These are phyloP conservation scores for Cenopis cana DNA, from an alignment of 2,888 invertebrate genomes.

Conservation along the genomic window DNA sequence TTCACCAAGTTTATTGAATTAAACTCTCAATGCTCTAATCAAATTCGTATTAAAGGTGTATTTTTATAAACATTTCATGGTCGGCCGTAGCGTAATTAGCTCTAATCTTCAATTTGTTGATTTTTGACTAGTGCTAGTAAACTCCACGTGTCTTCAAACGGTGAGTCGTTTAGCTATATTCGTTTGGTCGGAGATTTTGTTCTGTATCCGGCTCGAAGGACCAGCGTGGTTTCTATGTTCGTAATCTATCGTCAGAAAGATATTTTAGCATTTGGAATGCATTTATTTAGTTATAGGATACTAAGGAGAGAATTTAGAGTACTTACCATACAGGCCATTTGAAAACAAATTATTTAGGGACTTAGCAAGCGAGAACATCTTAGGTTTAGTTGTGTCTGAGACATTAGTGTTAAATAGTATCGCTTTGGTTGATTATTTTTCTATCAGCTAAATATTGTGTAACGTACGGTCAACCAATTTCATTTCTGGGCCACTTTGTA, in stretches of 20 bases:
- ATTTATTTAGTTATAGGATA: too few relatives aligned
- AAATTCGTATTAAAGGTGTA: slow-evolving; percentile 40
- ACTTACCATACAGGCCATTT: not conserved
- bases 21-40: slow-evolving; percentile 36
- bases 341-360: not conserved
- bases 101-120: slow-evolving; percentile 47
- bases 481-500: too few relatives aligned
- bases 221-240: not conserved
- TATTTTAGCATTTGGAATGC: too few relatives aligned
- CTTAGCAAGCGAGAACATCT: not conserved
- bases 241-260: not conserved
- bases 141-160: slow-evolving; percentile 37
- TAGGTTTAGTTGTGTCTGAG: not conserved
- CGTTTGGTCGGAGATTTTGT: not conserved
- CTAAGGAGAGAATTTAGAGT: not conserved
- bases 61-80: slow-evolving; percentile 38
- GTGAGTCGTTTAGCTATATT: slow-evolving; percentile 23
- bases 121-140: slow-evolving; percentile 53
- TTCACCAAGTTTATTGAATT: slow-evolving; percentile 43
- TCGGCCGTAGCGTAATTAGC: slow-evolving; percentile 26
- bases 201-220: slow-evolving; percentile 25
- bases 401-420: not conserved
- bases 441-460: not conserved
- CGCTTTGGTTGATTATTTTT: not conserved
- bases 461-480: too few relatives aligned